phyloP scores from a whole-genome alignment of 23 tunicate genomes.

The Phallusia fumigata region DNA sequence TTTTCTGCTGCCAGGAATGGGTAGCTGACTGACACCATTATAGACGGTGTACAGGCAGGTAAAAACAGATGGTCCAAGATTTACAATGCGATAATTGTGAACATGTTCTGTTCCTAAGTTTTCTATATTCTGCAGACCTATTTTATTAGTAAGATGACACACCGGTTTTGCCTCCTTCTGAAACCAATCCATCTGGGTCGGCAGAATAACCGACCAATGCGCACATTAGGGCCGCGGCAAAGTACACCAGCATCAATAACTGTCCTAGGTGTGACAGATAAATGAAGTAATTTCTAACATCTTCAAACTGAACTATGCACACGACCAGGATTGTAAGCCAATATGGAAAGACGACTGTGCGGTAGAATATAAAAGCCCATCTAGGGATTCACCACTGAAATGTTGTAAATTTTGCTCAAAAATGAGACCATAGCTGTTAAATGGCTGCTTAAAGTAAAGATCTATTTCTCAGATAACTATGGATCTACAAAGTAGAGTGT shows the following conservation, averaged over 20 bases:
- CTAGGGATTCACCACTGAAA: neutral
- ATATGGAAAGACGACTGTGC: neutral
- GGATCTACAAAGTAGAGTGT: too few species aligned
- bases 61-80: neutral
- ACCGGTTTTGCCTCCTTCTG: too few species aligned
- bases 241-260: neutral
- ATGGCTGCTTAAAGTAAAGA: too few species aligned
- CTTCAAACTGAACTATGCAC: neutral
- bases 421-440: too few species aligned
- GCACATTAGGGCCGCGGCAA: neutral
- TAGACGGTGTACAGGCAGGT: neutral
- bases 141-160: too few species aligned
- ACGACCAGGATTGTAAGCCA: neutral
- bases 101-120: too few species aligned
- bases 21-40: constrained; percentile 1
- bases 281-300: neutral
- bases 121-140: too few species aligned
- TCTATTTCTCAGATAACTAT: too few species aligned
- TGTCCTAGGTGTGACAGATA: neutral
- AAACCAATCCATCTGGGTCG: too few species aligned
- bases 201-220: neutral
- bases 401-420: too few species aligned
- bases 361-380: neutral
- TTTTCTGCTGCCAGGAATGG: neutral
- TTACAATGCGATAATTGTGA: too few species aligned